Percentiles rank a stretch among this genome's conserved stretches.
These are phyloP conservation scores for Calyptomena viridis DNA, from an alignment of 2,113 vertebrate species.

Conservation along the genomic window DNA sequence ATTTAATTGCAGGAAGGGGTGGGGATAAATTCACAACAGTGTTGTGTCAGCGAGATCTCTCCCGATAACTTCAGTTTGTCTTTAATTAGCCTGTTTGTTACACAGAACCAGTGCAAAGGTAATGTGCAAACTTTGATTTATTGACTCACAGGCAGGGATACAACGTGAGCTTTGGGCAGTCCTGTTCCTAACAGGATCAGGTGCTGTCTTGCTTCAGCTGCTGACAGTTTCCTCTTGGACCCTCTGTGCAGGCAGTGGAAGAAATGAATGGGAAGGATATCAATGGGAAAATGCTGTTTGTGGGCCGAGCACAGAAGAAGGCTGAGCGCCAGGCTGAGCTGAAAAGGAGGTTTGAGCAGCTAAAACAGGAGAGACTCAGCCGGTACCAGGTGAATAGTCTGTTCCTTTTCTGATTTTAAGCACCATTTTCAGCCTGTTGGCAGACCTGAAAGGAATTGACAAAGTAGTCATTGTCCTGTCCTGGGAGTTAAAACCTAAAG, in stretches of 20 bases:
- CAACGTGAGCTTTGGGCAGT: background rate
- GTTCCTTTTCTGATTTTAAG: background rate
- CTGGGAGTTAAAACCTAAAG: background rate
- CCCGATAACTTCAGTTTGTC: background rate
- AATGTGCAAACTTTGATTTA: background rate
- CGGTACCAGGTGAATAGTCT: constrained; percentile 87
- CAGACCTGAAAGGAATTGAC: background rate
- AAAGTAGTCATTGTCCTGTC: background rate
- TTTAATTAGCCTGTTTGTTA: background rate
- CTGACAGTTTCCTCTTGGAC: background rate
- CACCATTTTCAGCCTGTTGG: fast-evolving
- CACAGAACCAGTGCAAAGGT: background rate
- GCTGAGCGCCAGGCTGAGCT: constrained; percentile 97
- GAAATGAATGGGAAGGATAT: constrained; percentile 98
- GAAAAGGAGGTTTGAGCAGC: constrained; percentile 93
- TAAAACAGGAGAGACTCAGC: constrained; percentile 97
- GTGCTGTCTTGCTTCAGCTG: background rate
- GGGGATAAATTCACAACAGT: background rate
- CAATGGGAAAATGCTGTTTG: constrained; percentile 92
- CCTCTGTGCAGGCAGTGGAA: constrained; percentile 86
- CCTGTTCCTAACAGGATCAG: background rate
- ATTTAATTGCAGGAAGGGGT: background rate
- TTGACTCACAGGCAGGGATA: background rate
- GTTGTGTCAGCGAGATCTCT: background rate
- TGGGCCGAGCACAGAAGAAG: constrained; percentile 97